phyloP scores from a whole-genome alignment of 2,797 vertebrate species.

The Eulemur coronatus region DNA sequence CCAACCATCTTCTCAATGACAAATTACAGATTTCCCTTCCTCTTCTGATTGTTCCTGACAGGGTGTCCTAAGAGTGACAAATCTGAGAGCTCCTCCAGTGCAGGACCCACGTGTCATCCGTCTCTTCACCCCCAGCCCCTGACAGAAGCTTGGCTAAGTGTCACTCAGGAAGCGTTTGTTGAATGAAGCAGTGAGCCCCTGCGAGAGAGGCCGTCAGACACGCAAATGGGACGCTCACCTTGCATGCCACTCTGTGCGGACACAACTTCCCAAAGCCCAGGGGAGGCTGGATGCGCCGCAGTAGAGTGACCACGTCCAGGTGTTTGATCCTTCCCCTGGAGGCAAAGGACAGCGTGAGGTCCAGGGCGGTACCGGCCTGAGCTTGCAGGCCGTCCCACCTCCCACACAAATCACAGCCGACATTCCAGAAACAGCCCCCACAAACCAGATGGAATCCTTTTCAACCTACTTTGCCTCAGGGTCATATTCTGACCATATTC shows the following conservation, averaged over 20 bases:
- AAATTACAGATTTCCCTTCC: not conserved
- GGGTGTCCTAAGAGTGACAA: not conserved
- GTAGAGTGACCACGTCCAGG: slow-evolving; percentile 96
- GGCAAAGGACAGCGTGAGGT: slow-evolving; percentile 54
- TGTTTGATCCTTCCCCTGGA: slow-evolving; percentile 98
- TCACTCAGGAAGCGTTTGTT: not conserved
- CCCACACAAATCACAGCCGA: not conserved
- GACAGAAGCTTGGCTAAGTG: not conserved
- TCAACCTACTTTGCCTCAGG: slow-evolving; percentile 97
- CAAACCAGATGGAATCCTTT: not conserved
- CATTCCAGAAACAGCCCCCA: not conserved
- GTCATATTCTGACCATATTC: slow-evolving; percentile 99
- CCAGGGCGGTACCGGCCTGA: not conserved
- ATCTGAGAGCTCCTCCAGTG: not conserved
- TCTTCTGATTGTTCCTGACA: not conserved
- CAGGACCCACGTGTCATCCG: not conserved
- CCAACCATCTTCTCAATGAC: not conserved
- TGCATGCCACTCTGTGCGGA: slow-evolving; percentile 98
- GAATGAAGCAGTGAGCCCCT: not conserved
- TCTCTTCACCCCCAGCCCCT: not conserved
- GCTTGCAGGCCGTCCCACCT: not conserved
- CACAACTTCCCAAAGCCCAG: slow-evolving; percentile 98
- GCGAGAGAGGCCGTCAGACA: not conserved
- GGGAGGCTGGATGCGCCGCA: slow-evolving; percentile 97
- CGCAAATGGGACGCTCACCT: slow-evolving; percentile 86